Evolutionary conservation across 2,113 vertebrate genomes (phyloP).

Genomic region (Colaptes auratus): DNA sequence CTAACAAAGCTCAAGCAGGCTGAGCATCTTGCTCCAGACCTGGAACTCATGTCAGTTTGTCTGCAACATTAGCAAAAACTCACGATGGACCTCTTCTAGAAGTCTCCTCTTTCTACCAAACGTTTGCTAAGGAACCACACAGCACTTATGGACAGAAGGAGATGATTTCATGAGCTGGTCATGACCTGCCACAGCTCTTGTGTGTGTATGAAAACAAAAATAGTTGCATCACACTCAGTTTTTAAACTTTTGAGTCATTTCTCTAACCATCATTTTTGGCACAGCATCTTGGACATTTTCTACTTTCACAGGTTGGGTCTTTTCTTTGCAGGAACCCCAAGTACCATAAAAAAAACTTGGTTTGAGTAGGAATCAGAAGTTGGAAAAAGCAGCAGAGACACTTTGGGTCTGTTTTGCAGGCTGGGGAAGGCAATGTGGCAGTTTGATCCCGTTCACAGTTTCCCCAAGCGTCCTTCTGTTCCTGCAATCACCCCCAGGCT

Average conservation of each 20-base stretch:
- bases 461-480: accelerated
- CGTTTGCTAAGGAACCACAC: background rate
- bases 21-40: background rate
- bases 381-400: background rate
- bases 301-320: background rate
- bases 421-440: background rate
- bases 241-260: background rate
- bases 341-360: background rate
- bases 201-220: background rate
- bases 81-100: background rate
- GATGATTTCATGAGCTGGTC: background rate
- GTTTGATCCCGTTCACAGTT: background rate
- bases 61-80: background rate
- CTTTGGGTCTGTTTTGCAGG: background rate
- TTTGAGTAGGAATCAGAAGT: background rate
- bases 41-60: background rate
- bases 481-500: background rate
- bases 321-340: background rate
- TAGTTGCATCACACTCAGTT: background rate
- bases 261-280: background rate
- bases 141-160: background rate
- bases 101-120: background rate
- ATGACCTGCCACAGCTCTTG: background rate
- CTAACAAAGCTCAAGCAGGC: background rate
- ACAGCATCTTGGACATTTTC: background rate